phyloP scores from a whole-genome alignment of 2,113 vertebrate species.

The Mustela nigripes region DNA sequence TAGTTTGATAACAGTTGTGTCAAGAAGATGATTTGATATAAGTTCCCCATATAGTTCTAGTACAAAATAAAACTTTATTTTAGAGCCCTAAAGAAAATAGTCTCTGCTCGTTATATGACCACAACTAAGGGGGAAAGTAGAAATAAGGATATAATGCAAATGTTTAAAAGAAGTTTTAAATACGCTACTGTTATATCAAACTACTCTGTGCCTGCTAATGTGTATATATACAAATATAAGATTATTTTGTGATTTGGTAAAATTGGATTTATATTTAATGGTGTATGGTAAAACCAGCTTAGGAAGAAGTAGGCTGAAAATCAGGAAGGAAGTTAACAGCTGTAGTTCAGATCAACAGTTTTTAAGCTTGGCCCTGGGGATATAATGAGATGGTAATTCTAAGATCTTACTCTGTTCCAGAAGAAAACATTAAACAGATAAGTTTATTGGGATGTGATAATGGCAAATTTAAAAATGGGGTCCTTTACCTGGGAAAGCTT shows the following conservation, averaged over 20 bases:
- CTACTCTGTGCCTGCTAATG: not conserved
- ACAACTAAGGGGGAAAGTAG: not conserved
- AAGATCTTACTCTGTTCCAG: not conserved
- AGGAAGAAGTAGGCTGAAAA: not conserved
- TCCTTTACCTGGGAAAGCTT: not conserved
- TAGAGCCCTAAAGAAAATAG: not conserved
- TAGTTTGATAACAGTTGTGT: slow-evolving; percentile 5
- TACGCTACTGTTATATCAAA: not conserved
- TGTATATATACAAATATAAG: not conserved
- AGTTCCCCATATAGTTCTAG: not conserved
- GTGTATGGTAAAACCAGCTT: not conserved
- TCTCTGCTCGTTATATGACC: not conserved
- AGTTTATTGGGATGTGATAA: not conserved
- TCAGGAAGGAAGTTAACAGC: not conserved
- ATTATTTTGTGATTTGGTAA: slow-evolving; percentile 32
- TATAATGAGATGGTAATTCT: not conserved
- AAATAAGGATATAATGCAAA: not conserved
- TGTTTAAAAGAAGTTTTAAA: slow-evolving; percentile 8
- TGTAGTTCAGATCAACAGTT: slow-evolving; percentile 12
- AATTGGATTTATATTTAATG: not conserved
- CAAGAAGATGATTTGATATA: slow-evolving; percentile 31
- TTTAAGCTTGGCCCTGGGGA: not conserved
- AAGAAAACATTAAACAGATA: not conserved
- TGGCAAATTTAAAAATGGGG: not conserved
- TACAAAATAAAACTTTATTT: slow-evolving; percentile 12